phyloP scores from a whole-genome alignment of 2,797 vertebrate genomes.

The Odontamblyopus rebecca region DNA sequence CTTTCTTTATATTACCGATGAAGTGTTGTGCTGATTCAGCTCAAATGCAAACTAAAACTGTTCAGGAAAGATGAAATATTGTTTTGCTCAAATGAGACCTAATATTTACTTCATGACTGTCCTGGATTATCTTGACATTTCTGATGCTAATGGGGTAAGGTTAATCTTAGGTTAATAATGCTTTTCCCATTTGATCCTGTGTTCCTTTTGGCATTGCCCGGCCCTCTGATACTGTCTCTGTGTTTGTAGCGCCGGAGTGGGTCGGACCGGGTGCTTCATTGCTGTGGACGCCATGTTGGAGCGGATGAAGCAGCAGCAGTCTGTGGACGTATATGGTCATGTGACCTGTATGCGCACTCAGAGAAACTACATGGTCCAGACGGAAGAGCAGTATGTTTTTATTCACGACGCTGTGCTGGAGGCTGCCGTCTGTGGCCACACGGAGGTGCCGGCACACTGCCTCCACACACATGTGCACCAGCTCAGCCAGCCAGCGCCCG shows the following conservation, averaged over 20 bases:
- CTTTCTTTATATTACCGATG: no score
- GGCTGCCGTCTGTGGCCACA: slow-evolving; percentile 87
- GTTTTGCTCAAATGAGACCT: no score
- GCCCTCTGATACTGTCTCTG: not conserved
- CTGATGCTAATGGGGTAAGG: no score
- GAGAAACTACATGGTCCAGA: slow-evolving; percentile 99
- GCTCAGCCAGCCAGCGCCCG: slow-evolving; percentile 84
- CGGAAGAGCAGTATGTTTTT: slow-evolving; percentile 96
- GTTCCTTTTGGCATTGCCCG: not conserved
- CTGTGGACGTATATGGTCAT: slow-evolving; percentile 93
- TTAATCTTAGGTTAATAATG: no score
- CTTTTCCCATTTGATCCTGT: not conserved
- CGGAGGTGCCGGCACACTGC: slow-evolving; percentile 89
- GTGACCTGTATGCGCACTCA: slow-evolving; percentile 96
- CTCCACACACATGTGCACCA: slow-evolving; percentile 95
- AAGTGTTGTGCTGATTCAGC: no score
- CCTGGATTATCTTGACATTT: no score
- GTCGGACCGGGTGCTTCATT: slow-evolving; percentile 93
- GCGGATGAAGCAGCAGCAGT: slow-evolving; percentile 93
- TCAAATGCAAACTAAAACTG: no score
- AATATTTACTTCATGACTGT: no score
- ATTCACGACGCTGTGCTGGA: slow-evolving; percentile 94
- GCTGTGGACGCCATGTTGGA: slow-evolving; percentile 97
- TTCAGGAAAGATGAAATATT: no score
- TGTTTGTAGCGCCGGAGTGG: slow-evolving; percentile 71